These are phyloP conservation scores for Stratiolaelaps scimitus DNA, from an alignment of 1,140 invertebrate species.

Conservation along the genomic window DNA sequence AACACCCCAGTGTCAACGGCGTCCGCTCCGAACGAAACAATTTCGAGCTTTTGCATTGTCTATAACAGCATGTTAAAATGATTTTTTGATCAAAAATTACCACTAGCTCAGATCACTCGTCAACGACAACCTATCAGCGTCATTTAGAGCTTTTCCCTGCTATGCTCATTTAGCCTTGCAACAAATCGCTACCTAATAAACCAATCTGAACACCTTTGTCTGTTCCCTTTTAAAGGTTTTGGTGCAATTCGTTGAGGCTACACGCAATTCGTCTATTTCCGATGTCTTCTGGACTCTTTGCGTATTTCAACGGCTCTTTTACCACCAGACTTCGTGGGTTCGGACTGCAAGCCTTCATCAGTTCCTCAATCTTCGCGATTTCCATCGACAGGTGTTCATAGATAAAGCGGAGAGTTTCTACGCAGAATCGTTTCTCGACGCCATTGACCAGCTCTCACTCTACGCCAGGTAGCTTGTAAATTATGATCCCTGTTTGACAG, in stretches of 20 bases:
- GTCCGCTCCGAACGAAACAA: too few species aligned
- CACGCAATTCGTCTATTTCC: not conserved
- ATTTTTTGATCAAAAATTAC: too few species aligned
- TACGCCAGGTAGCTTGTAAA: conserved; percentile 1
- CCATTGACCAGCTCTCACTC: not conserved
- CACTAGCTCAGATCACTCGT: too few species aligned
- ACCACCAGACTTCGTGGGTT: conserved; percentile 20
- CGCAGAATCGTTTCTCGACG: not conserved
- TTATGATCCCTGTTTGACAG: too few species aligned
- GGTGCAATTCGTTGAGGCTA: not conserved
- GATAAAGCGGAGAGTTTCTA: not conserved
- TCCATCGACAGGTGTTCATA: not conserved
- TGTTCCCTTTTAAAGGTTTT: not conserved
- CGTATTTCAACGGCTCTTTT: conserved; percentile 8
- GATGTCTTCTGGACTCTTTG: not conserved
- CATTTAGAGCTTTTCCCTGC: too few species aligned
- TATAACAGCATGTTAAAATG: too few species aligned
- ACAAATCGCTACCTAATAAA: too few species aligned
- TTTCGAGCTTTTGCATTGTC: too few species aligned
- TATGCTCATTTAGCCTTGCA: too few species aligned
- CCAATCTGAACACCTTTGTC: too few species aligned
- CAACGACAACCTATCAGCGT: too few species aligned
- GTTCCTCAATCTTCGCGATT: not conserved
- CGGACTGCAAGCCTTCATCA: not conserved
- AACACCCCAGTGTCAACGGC: too few species aligned